Evolutionary conservation across 92 coral and sea anemone species (phyloP), one percentile per base, ranked within the genome.

Genomic region (Pocillopora grandis): DNA sequence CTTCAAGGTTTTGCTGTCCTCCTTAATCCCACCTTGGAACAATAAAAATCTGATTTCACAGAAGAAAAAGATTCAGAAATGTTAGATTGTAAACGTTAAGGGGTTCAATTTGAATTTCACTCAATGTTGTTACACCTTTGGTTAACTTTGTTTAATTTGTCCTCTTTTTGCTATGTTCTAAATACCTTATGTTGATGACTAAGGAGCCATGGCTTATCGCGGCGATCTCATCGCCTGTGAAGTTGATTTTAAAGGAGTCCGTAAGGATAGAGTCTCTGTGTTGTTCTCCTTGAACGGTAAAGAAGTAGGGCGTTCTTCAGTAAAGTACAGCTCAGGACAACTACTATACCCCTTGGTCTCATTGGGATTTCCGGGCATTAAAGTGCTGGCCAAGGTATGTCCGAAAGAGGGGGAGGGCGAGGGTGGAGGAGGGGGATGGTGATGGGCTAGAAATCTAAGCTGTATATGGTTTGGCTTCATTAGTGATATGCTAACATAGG

Each of bases 141-240:
- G 4, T 42, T 42, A 42, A 3, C 52, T 42, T 42, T 3, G 52
- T 42, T 42, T 16, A 59, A 59, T 59, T 59, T 59, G 62, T 10
- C 3, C 8, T 59, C 3, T 12, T 59, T 59, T 59, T 12, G 62
- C 10, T 2, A 59, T 59, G 18, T 12, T 0, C 18, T 23, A 5
- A 67, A 13, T 20, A 36, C 71, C 21, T 9, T 67, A 67, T 27
- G 12, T 66, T 66, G 13, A 67, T 67, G 36, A 23, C 35, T 17
- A 27, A 67, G 72, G 72, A 5, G 72, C 72, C 49, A 31, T 67
- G 81, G 87, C 81, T 2, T 16, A 52, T 12, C 78, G 81, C 17
- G 87, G 81, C 35, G 87, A 84, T 76, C 81, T 84, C 58, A 62
- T 84, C 17, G 81, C 80, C 71, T 84, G 87, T 75, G 73, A 61